Conservation (phyloP, 37 sponge, comb jelly and placozoan species). For the Amphimedon queenslandica region DNA sequence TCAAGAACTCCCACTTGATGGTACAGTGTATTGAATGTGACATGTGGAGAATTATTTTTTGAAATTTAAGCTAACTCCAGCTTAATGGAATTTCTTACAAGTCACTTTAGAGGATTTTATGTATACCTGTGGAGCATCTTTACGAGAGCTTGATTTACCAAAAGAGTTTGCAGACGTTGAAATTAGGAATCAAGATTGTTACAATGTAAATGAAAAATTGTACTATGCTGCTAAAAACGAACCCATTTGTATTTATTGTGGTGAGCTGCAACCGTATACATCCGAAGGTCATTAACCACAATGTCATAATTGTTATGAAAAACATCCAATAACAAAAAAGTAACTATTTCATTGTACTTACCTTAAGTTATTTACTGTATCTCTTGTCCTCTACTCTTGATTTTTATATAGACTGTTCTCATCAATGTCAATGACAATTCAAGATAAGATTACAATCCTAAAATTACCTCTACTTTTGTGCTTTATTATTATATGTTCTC, state of each 20-base stretch:
- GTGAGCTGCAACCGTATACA: constrained; percentile 15
- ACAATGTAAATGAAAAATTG: not conserved
- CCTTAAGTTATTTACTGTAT: too few relatives aligned
- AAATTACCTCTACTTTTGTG: too few relatives aligned
- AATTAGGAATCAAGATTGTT: not conserved
- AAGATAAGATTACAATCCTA: too few relatives aligned
- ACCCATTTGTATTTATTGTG: constrained; percentile 16
- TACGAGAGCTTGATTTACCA: not conserved
- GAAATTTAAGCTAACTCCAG: not conserved
- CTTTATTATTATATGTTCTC: too few relatives aligned
- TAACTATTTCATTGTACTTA: too few relatives aligned
- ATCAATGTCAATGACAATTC: too few relatives aligned
- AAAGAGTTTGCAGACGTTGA: not conserved
- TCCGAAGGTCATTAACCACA: constrained; percentile 17
- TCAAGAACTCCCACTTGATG: not conserved
- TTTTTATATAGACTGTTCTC: too few relatives aligned
- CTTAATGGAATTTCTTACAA: not conserved
- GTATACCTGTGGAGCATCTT: not conserved
- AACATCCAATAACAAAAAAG: not conserved
- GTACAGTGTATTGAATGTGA: not conserved
- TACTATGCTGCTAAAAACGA: not conserved
- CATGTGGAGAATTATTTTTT: not conserved
- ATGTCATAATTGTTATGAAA: constrained; percentile 1
- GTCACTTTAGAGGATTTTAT: not conserved
- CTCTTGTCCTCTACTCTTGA: too few relatives aligned